These are phyloP conservation scores for Heteractis magnifica DNA, from an alignment of 92 coral and sea anemone species.

Conservation along the genomic window DNA sequence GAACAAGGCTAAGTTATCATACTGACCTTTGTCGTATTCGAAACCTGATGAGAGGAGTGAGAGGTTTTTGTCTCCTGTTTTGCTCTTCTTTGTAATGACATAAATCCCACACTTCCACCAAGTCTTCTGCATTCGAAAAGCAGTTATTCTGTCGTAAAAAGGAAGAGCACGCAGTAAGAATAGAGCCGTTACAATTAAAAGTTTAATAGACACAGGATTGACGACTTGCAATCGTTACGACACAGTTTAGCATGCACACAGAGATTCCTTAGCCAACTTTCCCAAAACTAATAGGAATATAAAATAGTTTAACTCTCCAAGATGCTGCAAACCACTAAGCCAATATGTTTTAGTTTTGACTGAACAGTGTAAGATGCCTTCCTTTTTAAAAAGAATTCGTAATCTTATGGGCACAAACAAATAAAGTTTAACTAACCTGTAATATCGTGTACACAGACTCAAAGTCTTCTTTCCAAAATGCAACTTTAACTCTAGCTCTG, in stretches of 20 bases:
- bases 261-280: too few relatives aligned
- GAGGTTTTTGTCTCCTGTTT: constrained; percentile 23
- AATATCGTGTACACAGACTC: constrained; percentile 16
- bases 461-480: constrained; percentile 23
- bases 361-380: not conserved
- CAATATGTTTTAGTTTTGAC: not conserved
- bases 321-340: too few relatives aligned
- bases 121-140: constrained; percentile 16
- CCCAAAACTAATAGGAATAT: too few relatives aligned
- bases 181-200: not conserved
- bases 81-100: constrained; percentile 27
- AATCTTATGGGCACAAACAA: not conserved
- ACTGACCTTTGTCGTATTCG: constrained; percentile 19
- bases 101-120: constrained; percentile 24
- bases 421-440: not conserved
- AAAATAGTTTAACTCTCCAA: too few relatives aligned
- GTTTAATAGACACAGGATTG: not conserved
- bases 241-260: too few relatives aligned
- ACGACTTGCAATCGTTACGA: too few relatives aligned
- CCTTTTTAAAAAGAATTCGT: not conserved
- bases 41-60: constrained; percentile 28
- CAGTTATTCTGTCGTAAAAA: constrained; percentile 5
- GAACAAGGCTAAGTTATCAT: not conserved
- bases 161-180: not conserved
- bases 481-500: constrained; percentile 14